These are phyloP conservation scores for Lasioglossum lativentre DNA, from an alignment of 2,888 invertebrate genomes.

Conservation along the genomic window DNA sequence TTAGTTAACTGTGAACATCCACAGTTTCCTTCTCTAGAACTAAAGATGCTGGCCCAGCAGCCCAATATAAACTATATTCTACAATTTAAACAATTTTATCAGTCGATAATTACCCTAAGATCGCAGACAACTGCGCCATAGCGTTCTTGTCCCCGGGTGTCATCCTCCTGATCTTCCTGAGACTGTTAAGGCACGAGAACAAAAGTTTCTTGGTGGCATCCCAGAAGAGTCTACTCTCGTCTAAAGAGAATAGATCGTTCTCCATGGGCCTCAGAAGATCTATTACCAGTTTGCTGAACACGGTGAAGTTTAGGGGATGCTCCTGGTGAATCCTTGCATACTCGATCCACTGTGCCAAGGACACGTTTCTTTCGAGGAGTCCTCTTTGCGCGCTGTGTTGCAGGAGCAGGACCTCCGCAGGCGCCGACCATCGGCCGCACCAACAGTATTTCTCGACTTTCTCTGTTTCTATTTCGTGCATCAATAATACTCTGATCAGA, in stretches of 20 bases:
- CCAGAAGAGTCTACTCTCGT: conserved; percentile 91
- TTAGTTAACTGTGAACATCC: too few species aligned
- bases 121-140: conserved; percentile 89
- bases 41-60: neutral
- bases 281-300: conserved; percentile 91
- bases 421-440: conserved; percentile 93
- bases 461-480: conserved; percentile 92
- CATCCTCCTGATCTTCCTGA: conserved; percentile 91
- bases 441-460: conserved; percentile 91
- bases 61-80: too few species aligned
- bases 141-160: conserved; percentile 90
- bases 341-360: conserved; percentile 92
- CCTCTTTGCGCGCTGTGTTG: conserved; percentile 98
- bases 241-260: conserved; percentile 86
- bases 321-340: conserved; percentile 92
- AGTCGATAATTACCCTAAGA: conserved; percentile 85
- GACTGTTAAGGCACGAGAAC: conserved; percentile 91
- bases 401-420: conserved; percentile 93
- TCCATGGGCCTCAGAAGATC: conserved; percentile 89
- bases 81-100: neutral
- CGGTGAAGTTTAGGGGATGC: conserved; percentile 92
- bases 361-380: conserved; percentile 89
- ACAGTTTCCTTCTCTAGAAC: too few species aligned
- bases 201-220: conserved; percentile 91
- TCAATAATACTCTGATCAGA: conserved; percentile 90